These are phyloP conservation scores for Apus apus DNA, from an alignment of 2,113 vertebrate genomes.

Conservation along the genomic window DNA sequence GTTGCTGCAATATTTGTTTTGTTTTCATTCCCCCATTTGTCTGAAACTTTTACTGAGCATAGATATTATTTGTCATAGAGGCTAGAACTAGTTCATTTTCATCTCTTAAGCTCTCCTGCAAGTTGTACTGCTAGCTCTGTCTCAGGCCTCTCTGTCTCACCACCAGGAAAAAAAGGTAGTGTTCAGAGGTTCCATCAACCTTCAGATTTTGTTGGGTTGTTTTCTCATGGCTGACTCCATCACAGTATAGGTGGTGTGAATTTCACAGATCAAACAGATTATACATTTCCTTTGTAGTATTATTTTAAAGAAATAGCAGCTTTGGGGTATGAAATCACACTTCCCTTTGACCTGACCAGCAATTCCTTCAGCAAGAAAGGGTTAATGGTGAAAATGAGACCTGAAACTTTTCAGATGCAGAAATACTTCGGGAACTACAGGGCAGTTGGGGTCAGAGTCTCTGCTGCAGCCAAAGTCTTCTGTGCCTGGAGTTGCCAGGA, in stretches of 20 bases:
- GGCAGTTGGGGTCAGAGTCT: background rate
- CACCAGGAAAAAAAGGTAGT: background rate
- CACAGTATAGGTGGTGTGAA: background rate
- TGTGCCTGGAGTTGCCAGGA: background rate
- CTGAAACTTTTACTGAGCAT: constrained; percentile 9
- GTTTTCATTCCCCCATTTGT: background rate
- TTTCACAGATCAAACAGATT: background rate
- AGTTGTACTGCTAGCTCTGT: background rate
- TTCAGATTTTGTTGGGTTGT: background rate
- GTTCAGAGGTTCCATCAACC: background rate
- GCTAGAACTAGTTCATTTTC: background rate
- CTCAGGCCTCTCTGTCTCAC: background rate
- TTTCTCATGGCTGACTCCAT: background rate
- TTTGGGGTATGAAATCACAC: background rate
- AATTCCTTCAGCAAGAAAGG: background rate
- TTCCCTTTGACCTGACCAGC: background rate
- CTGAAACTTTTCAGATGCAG: background rate
- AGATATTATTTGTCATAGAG: background rate
- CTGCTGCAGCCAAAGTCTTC: background rate
- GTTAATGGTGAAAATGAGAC: background rate
- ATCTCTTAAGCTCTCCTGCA: background rate
- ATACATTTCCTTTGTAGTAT: background rate
- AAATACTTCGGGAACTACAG: background rate
- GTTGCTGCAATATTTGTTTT: background rate
- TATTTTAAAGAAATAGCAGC: background rate